Percentiles rank a stretch among this genome's conserved stretches.
Evolutionary conservation across 1,140 invertebrate species (phyloP).

Genomic region (Pomacea maculata): DNA sequence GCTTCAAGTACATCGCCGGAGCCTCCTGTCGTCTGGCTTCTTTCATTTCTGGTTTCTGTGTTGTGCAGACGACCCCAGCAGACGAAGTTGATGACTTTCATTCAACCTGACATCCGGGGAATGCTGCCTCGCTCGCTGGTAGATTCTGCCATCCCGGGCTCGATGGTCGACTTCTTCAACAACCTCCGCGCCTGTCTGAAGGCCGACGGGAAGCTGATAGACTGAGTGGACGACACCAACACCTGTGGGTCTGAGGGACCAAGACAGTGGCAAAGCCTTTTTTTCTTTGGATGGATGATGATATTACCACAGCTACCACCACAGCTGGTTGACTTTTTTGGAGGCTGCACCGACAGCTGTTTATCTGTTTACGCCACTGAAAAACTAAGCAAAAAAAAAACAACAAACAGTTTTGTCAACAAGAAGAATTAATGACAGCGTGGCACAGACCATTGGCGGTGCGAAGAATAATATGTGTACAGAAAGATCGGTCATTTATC

Average conservation of each 20-base stretch:
- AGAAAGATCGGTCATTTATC: too few species aligned
- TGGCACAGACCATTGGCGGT: too few species aligned
- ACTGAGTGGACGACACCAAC: neutral
- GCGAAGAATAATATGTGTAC: too few species aligned
- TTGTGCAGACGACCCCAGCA: slow-evolving; percentile 45
- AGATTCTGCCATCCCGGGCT: slow-evolving; percentile 47
- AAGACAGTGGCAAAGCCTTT: neutral
- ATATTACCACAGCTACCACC: neutral
- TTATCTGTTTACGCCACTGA: neutral
- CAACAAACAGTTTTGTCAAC: neutral
- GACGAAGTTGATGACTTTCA: slow-evolving; percentile 47
- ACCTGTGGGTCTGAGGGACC: neutral
- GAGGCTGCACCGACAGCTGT: neutral
- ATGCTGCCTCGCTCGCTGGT: slow-evolving; percentile 48
- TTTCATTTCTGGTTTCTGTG: too few species aligned
- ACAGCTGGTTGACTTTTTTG: neutral
- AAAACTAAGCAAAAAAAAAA: neutral
- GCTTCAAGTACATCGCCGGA: too few species aligned
- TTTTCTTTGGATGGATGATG: neutral
- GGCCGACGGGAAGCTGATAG: slow-evolving; percentile 43
- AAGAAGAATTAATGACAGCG: too few species aligned
- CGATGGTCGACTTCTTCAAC: slow-evolving; percentile 48
- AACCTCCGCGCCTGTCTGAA: slow-evolving; percentile 42
- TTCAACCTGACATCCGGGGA: slow-evolving; percentile 54
- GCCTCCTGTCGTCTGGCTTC: too few species aligned